Evolutionary conservation across 2,888 invertebrate genomes (phyloP), one percentile per base, ranked within the genome.

Genomic region (Ecliptopera silaceata): DNA sequence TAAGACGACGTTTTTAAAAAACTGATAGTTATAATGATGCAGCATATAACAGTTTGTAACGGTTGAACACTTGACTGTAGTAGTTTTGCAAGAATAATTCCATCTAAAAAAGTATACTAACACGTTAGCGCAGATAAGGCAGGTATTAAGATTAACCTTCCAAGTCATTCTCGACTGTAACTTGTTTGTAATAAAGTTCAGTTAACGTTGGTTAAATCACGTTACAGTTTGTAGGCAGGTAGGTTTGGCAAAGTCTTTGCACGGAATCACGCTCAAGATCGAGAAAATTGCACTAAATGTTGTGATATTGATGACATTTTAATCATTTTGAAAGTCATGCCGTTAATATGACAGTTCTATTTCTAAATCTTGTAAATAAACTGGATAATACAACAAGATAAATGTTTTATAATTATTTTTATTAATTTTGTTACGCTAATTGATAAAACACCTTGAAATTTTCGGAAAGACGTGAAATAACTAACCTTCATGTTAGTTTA

Each of bases 291-390:
- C 56, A 56, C 50, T 42, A 48, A 56, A 48, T 38, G 51, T 47
- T 57, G 52, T 57, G 55, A 61, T 62, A 63, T 61, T 62, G 68
- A 59, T 78, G 80, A 74, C 75, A 82, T 82, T 79, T 77, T 49
- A 61, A 49, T 39, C 62, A 69, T 77, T 79, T 73, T 68, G 75
- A 68, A 77, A 80, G 47, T 64, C 74, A 72, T 72, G 71, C 72
- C 41, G 36, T n/a, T n/a, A n/a, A n/a, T n/a, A n/a, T n/a, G n/a
- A n/a, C n/a, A n/a, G n/a, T n/a, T n/a, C n/a, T n/a, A n/a, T n/a
- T n/a, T n/a, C n/a, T n/a, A n/a, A n/a, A n/a, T n/a, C n/a, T n/a
- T n/a, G n/a, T n/a, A n/a, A n/a, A n/a, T n/a, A n/a, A n/a, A n/a
- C n/a, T n/a, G n/a, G n/a, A n/a, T n/a, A n/a, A n/a, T n/a, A n/a